Percentiles rank a stretch among this genome's conserved stretches.
These are phyloP conservation scores for Salvelinus fontinalis DNA, from an alignment of 2,113 vertebrate species.

Conservation along the genomic window DNA sequence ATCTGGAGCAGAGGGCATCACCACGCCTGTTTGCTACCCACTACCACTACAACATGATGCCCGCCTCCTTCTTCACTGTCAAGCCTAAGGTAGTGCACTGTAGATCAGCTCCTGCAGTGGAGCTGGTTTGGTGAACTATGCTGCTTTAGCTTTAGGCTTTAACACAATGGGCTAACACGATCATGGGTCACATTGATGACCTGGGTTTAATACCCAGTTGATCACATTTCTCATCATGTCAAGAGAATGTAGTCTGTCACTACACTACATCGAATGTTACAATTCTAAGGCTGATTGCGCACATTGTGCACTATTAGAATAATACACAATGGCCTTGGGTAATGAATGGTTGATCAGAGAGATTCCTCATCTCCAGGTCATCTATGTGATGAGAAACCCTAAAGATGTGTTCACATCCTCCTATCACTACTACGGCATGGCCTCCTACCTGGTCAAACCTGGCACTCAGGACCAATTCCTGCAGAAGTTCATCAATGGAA, in stretches of 20 bases:
- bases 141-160: too few relatives aligned
- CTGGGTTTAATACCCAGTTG: too few relatives aligned
- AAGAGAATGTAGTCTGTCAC: too few relatives aligned
- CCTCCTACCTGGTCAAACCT: constrained; percentile 62
- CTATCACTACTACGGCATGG: constrained; percentile 61
- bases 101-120: not conserved
- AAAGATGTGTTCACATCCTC: constrained; percentile 73
- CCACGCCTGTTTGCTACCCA: constrained; percentile 69
- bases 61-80: constrained; percentile 61
- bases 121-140: not conserved
- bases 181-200: too few relatives aligned
- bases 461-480: constrained; percentile 66
- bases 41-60: constrained; percentile 68
- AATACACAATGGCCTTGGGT: too few relatives aligned
- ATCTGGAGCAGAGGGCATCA: constrained; percentile 66
- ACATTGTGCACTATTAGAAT: too few relatives aligned
- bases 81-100: constrained; percentile 69
- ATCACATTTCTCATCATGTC: too few relatives aligned
- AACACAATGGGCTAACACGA: too few relatives aligned
- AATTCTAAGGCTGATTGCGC: too few relatives aligned
- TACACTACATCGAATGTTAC: too few relatives aligned
- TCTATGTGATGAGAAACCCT: constrained; percentile 72
- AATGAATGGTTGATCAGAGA: not conserved
- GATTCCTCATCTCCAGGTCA: constrained; percentile 54
- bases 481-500: constrained; percentile 69